phyloP scores from a whole-genome alignment of 1,140 invertebrate species.

The Zophobas atratus region DNA sequence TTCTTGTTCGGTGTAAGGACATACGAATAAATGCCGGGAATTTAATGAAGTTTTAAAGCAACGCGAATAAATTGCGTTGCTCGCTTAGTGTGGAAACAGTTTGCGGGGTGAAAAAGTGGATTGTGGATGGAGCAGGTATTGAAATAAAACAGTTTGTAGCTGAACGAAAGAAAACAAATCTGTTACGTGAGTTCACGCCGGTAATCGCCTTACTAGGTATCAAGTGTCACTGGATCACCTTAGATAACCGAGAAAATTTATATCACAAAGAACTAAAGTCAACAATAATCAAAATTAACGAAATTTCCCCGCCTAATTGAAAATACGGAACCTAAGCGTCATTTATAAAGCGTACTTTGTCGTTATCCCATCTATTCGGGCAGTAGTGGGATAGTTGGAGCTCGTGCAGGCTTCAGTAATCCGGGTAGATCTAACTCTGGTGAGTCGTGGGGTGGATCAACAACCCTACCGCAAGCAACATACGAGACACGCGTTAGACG shows the following conservation, averaged over 20 bases:
- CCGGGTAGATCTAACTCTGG: conserved; percentile 43
- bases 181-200: no score
- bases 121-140: no score
- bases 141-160: no score
- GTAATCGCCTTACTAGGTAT: no score
- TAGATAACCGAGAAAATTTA: no score
- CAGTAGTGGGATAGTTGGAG: conserved; percentile 47
- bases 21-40: conserved; percentile 44
- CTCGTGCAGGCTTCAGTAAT: conserved; percentile 46
- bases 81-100: conserved; percentile 9
- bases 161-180: no score
- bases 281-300: no score
- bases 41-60: conserved; percentile 49
- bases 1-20: conserved; percentile 27
- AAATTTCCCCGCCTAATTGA: not conserved
- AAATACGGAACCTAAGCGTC: conserved; percentile 29
- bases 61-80: conserved; percentile 44
- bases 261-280: no score
- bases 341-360: conserved; percentile 49
- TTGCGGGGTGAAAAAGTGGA: no score
- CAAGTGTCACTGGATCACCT: no score
- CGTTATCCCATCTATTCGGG: conserved; percentile 54
- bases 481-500: conserved; percentile 49
- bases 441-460: conserved; percentile 51
- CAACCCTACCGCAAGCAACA: conserved; percentile 51